Conservation (phyloP, 2,888 invertebrate genomes). For the Eristalis pertinax region DNA sequence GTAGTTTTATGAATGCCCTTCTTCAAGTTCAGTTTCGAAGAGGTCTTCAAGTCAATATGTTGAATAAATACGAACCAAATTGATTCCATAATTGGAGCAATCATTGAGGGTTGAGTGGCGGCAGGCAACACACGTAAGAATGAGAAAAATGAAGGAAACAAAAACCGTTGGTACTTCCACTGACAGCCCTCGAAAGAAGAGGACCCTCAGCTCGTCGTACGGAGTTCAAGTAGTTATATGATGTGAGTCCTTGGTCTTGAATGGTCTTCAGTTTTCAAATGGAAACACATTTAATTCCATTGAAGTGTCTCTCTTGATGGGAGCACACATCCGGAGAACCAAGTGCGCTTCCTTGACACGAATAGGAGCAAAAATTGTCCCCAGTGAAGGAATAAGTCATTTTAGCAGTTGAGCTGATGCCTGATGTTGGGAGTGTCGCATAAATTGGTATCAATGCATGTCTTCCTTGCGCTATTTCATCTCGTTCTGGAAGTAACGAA, state of each 20-base stretch:
- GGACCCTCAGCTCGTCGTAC: not conserved
- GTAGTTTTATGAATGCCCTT: not conserved
- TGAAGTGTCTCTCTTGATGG: not conserved
- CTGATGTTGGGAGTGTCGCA: no score
- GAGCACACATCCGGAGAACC: not conserved
- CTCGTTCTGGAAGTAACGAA: no score
- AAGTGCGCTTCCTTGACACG: no score
- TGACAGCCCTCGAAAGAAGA: not conserved
- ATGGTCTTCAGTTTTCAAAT: not conserved
- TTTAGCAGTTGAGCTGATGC: no score
- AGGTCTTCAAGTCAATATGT: not conserved
- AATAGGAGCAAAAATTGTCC: no score
- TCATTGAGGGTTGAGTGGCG: no score
- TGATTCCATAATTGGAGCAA: not conserved
- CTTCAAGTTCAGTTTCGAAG: not conserved
- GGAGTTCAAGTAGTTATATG: not conserved
- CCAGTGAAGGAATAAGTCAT: no score
- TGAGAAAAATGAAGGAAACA: no score
- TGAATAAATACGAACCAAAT: not conserved
- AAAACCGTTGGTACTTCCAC: not conserved
- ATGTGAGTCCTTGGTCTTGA: not conserved
- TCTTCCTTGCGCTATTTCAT: no score
- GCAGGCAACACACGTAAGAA: no score
- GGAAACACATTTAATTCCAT: not conserved
- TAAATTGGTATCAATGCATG: no score